Conservation (phyloP, 2,888 invertebrate genomes). For the Dasysyrphus tricinctus region DNA sequence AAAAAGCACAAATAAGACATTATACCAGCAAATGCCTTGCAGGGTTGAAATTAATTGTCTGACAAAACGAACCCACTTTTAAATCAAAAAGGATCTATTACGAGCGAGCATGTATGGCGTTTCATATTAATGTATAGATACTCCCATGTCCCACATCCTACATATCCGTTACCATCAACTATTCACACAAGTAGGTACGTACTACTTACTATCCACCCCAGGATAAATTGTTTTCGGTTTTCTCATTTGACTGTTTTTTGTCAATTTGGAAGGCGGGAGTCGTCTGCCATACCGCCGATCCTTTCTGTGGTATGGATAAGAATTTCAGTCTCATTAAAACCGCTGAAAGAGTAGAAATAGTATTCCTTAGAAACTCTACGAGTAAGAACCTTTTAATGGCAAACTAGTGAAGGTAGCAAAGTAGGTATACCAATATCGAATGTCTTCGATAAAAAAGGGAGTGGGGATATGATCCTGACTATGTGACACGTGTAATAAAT, state of each 20-base stretch:
- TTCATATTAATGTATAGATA: constrained; percentile 24
- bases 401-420: constrained; percentile 1
- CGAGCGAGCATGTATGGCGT: constrained; percentile 26
- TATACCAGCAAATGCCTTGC: constrained; percentile 31
- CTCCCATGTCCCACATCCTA: constrained; percentile 6
- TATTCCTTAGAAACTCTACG: constrained; percentile 21
- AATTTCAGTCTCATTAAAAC: constrained; percentile 61
- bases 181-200: not conserved
- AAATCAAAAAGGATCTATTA: constrained; percentile 70
- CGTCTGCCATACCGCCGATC: no score
- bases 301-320: not conserved
- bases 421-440: constrained; percentile 63
- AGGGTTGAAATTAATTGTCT: constrained; percentile 70
- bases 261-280: constrained; percentile 19
- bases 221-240: constrained; percentile 64
- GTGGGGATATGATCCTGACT: not conserved
- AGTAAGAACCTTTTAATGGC: not conserved
- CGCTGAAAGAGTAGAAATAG: constrained; percentile 43
- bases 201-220: not conserved
- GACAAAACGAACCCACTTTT: constrained; percentile 68
- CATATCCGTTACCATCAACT: constrained; percentile 8
- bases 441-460: not conserved
- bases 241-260: constrained; percentile 59
- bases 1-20: constrained; percentile 29
- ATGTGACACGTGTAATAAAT: constrained; percentile 64